phyloP scores from a whole-genome alignment of 2,797 vertebrate genomes.

The Varecia variegata region DNA sequence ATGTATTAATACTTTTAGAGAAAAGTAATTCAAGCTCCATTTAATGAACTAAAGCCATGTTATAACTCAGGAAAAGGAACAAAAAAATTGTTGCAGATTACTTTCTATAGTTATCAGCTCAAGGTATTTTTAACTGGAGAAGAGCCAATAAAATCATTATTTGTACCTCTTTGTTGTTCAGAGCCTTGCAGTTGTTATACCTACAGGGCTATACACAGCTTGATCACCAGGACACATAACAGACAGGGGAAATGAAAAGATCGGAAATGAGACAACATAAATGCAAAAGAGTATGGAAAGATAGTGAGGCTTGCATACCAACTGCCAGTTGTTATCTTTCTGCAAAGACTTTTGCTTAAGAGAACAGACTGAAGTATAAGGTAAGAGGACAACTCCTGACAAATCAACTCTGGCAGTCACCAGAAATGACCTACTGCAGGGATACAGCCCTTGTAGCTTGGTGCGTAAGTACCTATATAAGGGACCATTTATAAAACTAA shows the following conservation, averaged over 20 bases:
- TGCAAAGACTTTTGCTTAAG: neutral
- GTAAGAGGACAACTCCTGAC: neutral
- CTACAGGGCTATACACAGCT: neutral
- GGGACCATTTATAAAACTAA: neutral
- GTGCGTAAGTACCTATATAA: neutral
- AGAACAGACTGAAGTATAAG: neutral
- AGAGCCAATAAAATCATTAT: neutral
- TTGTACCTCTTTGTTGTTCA: neutral
- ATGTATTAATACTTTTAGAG: neutral
- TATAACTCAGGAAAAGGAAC: neutral
- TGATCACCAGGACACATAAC: neutral
- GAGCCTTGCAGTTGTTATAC: neutral
- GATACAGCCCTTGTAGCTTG: fast-evolving
- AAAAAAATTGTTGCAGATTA: neutral
- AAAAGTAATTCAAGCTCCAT: neutral
- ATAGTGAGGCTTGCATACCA: neutral
- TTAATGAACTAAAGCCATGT: neutral
- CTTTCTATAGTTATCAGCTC: neutral
- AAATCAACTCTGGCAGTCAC: neutral
- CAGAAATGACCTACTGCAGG: neutral
- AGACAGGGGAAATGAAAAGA: neutral
- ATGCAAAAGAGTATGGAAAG: neutral
- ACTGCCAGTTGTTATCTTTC: neutral
- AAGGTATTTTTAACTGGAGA: neutral
- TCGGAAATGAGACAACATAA: neutral